Evolutionary conservation across 2,888 invertebrate genomes (phyloP), one percentile per base, ranked within the genome.

Genomic region (Brachyptera putata): DNA sequence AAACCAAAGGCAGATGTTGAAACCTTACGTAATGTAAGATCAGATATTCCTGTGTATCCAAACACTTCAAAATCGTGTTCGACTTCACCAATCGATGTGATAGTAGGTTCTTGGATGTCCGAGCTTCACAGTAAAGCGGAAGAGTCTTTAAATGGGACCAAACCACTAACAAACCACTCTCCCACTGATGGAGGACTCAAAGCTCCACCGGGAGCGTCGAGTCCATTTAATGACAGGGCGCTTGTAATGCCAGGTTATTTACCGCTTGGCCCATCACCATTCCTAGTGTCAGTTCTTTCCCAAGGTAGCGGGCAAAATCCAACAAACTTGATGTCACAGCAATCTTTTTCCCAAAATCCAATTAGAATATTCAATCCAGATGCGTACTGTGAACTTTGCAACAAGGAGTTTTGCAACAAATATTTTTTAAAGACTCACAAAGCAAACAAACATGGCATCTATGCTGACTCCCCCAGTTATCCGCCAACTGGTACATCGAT

Each of bases 391-490:
- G 94, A 95, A 73, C 82, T 96, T 62, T 98, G 98, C 81, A 95
- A 96, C 78, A 95, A 96, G 74, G 97, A 97, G 77, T 98, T 98
- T 76, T 97, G 97, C 79, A 96, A 97, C 80, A 96, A 96, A 74
- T 96, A 97, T 77, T 97, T 96, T 76, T 80, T 98, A 24, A 96
- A 97, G 76, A 97, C 97, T 61, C 97, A 98, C 79, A 94, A 95
- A 75, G 95, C 96, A 30, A 96, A 96, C 75, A 96, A 95, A 72
- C 97, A 98, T 75, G 95, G 95, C 25, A 94, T 97, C 67, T 93
- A 92, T 72, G 84, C 85, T 61, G 84, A 80, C 55, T 72, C 36
- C n/a, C 53, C 53, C 2, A 36, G 53, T 21, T 34, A 53, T 4
- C 72, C 1, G 72, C 11, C 34, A 22, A 53, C 21, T 21, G 53